Base-by-base conservation (phyloP, 1,140 invertebrate genomes). In the Caenorhabditis elegans region DNA sequence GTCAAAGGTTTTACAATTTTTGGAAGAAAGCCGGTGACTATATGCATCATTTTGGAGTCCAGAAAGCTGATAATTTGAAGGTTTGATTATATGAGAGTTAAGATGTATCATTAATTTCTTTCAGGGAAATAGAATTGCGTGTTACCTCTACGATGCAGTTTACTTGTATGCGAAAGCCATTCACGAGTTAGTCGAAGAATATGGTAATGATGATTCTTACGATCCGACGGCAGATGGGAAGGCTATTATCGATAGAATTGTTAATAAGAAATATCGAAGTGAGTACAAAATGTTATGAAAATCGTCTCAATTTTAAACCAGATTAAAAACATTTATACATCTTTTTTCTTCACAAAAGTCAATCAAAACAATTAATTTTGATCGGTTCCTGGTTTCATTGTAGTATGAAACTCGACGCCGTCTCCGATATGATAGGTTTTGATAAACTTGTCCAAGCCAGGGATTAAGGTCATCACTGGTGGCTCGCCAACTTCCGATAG, bases 121-220 rank as follows among this genome's bases (percentile, higher is more conserved):
- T 34, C 85, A 95, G 90, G 93, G 97, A 10, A 94, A 95, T 11
- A 94, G 97, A 76, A 95, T 96, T 89, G 96, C 96, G 15, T 95
- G 96, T 1, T 97, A 98, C 91, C 91, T 98, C 47, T 98, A 97
- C 90, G 97, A 98, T 91, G 95, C 96, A 1, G 94, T 98, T 0
- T 93, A 93, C 87, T 90, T 98, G 0, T 99, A 98, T 89, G 95
- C 95, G 1, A 92, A 92, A 83, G 95, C 96, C 0, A 91, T 98
- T 49, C 92, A 95, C 85, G 92, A 93, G 84, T 90, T 96, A 17
- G 90, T 97, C 86, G 85, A 91, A 10, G 91, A 92, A 17, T 92
- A 93, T 0, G 86, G 82, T 3, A 86, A 91, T 83, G 91, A 92
- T 11, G 31, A 75, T 15, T 8, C 17, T 6, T 78, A 83, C 36